Evolutionary conservation across 2,113 vertebrate genomes (phyloP).

Genomic region (Nycticryphes semicollaris): DNA sequence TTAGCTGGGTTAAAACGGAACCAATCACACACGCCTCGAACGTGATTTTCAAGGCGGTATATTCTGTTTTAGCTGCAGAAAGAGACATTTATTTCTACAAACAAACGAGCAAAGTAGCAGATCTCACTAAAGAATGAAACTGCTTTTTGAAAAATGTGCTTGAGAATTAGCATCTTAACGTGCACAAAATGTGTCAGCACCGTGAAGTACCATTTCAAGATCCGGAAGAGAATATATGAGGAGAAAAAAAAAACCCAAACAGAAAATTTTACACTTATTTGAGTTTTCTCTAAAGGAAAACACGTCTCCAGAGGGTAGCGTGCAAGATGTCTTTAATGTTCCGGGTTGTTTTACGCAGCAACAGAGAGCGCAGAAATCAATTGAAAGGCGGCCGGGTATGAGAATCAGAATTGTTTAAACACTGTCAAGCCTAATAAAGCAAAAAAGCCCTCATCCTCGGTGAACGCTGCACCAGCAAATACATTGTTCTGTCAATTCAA

Average conservation of each 20-base stretch:
- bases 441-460: background rate
- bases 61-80: background rate
- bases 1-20: background rate
- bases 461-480: conserved; percentile 19
- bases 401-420: conserved; percentile 59
- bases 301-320: background rate
- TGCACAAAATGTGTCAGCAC: background rate
- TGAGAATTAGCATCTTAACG: background rate
- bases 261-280: background rate
- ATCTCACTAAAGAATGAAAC: background rate
- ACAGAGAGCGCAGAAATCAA: conserved; percentile 24
- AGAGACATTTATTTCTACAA: background rate
- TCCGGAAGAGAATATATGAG: background rate
- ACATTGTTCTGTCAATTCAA: conserved; percentile 4
- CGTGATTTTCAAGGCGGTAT: background rate
- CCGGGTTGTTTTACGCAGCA: conserved; percentile 3
- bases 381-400: conserved; percentile 10
- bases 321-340: background rate
- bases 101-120: background rate
- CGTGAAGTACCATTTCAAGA: background rate
- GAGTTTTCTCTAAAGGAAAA: conserved; percentile 7
- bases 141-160: background rate
- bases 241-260: background rate
- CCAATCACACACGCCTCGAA: background rate
- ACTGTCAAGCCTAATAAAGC: conserved; percentile 48